phyloP scores from a whole-genome alignment of 1,140 invertebrate species.

The Adelges cooleyi region DNA sequence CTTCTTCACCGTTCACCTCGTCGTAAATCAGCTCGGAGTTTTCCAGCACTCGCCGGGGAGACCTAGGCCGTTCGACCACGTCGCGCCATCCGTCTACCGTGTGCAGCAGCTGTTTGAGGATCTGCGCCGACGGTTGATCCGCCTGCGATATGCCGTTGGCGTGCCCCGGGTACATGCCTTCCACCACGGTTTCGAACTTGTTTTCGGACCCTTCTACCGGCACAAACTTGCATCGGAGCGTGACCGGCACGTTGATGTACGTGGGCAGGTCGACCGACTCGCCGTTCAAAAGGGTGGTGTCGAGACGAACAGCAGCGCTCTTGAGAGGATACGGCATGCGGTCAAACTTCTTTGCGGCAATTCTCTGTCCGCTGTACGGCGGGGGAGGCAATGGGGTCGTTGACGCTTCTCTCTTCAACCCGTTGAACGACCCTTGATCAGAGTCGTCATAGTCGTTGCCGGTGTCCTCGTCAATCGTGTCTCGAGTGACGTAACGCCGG shows the following conservation, averaged over 20 bases:
- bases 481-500: background rate
- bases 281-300: background rate
- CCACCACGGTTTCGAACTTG: constrained; percentile 13
- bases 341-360: no score
- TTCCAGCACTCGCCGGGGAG: no score
- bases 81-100: constrained; percentile 8
- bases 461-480: no score
- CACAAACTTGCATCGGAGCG: background rate
- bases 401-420: no score
- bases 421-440: no score
- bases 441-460: no score
- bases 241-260: constrained; percentile 20
- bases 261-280: background rate
- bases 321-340: no score
- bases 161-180: constrained; percentile 13
- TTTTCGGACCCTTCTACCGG: background rate
- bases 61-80: background rate
- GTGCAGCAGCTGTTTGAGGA: background rate
- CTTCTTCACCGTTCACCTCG: no score
- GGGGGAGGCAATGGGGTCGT: no score
- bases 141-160: background rate
- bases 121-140: background rate
- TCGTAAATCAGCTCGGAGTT: no score
- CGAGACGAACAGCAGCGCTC: background rate
- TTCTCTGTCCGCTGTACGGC: no score